Base-by-base conservation (phyloP, 2,797 vertebrate species). In the Sebastes oblongus region DNA sequence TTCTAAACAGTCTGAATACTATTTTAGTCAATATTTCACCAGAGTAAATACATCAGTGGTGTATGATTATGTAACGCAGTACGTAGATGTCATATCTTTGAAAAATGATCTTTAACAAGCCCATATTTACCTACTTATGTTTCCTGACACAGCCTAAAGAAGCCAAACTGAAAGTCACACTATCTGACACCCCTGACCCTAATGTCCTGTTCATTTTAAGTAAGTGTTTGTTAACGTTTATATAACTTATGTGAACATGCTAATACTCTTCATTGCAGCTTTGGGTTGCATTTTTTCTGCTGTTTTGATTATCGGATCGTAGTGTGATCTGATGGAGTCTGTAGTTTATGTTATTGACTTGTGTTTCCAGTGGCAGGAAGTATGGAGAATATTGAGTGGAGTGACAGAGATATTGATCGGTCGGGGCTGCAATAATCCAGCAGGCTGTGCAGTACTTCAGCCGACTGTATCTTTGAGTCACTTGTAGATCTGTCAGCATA, bases 391-490 rank as follows among this genome's bases (percentile, higher is more conserved):
- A 82, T 66, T 77, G 80, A 89, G 75, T 16, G 66, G 46, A 80
- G 80, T 72, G 78, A 88, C 83, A 34, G 64, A 30, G 59, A 27
- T 84, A 91, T 91, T 72, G 89, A 94, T 90, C 70, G 14, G 74
- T 71, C 22, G 55, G 54, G 85, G 75, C 80, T 85, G 70, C 70
- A 32, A 55, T 90, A 87, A 84, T 75, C 59, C 75, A 71, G 81
- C 70, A 54, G 85, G 29, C 66, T 77, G 66, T 70, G 67, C 69
- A 78, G 70, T 14, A 5, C 59, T 80, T 58, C 42, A 25, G 6
- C 30, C 11, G 52, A 42, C 61, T 74, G 66, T 29, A 75, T 78
- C 54, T 71, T 32, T 58, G 60, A 73, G 65, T 77, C 77, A 12
- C 24, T 77, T 36, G 24, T 4, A 54, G 20, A 50, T 58, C n/a